Conservation (phyloP, 2,113 vertebrate species). For the Petromus typicus region DNA sequence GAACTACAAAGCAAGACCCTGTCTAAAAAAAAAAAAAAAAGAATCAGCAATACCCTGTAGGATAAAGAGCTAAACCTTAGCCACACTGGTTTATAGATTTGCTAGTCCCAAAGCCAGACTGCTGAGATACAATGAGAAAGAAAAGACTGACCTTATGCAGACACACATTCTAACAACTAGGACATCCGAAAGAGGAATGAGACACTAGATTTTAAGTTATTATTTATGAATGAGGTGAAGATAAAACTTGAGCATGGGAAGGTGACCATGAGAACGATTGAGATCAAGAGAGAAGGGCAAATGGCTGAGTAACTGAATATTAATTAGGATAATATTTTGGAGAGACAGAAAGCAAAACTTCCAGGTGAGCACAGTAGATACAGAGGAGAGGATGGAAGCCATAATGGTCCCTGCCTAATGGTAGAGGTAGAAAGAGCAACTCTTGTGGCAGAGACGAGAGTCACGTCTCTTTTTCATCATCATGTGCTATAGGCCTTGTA, state of each 20-base stretch:
- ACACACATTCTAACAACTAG: neutral
- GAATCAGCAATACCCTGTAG: neutral
- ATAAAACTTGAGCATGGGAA: neutral
- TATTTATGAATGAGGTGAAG: neutral
- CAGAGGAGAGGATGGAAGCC: neutral
- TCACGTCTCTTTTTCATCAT: neutral
- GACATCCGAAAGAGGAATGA: neutral
- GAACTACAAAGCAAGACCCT: too few relatives aligned
- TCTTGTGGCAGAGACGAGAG: fast-evolving
- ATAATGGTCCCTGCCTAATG: neutral
- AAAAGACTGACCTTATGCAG: neutral
- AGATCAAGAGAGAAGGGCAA: neutral
- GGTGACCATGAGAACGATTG: neutral
- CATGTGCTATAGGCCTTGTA: neutral
- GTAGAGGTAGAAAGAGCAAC: neutral
- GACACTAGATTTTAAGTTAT: neutral
- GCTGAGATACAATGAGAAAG: neutral
- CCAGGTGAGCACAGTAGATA: neutral
- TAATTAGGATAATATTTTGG: neutral
- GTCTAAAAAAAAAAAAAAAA: too few relatives aligned
- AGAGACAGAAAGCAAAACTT: neutral
- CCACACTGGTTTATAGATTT: neutral
- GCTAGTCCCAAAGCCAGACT: too few relatives aligned
- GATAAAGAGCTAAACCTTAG: neutral
- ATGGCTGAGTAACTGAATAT: neutral